Evolutionary conservation across 2,797 vertebrate species (phyloP), one percentile per base, ranked within the genome.

Genomic region (Triplophysa yarkandensis): DNA sequence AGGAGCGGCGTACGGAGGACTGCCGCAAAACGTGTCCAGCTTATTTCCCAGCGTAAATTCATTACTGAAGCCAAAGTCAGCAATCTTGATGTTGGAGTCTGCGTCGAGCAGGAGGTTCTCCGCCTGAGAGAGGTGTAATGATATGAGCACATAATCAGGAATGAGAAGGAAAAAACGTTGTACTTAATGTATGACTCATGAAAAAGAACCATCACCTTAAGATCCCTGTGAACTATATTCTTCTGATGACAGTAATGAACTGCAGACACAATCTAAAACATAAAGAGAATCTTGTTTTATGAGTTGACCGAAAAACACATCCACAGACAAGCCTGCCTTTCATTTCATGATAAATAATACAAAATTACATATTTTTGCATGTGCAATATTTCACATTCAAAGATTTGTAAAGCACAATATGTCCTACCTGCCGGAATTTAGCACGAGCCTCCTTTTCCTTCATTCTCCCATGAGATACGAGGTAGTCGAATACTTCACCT

Each of bases 401-500:
- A 6, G 14, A 27, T 19, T 4, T 5, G 8, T 23, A 23, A 1
- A n/a, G 4, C 7, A 25, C 13, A 6, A 23, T 1, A 30, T 25
- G 21, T 48, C 72, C 2, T 71, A 97, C 96, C 93, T 97, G 95
- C 84, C 95, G 87, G 85, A 97, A 97, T 88, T 97, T 98, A 90
- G 92, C 93, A 82, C 95, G 88, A 11, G 95, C 96, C 87, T 97
- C 96, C 81, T 96, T 95, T 90, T 98, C 96, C 87, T 96, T 98
- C 96, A 97, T 96, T 85, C 96, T 93, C 82, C 96, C 96, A 17
- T 98, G 95, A 3, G 95, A 95, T 83, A 97, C 96, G 84, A 98
- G 94, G 94, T 97, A 98, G 91, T 98, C 96, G 32, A 98, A 98
- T 82, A 97, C 96, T 90, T 98, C 96, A 84, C 96, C 96, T 98